Base-by-base conservation (phyloP, 2,797 vertebrate genomes). In the Cuculus canorus region DNA sequence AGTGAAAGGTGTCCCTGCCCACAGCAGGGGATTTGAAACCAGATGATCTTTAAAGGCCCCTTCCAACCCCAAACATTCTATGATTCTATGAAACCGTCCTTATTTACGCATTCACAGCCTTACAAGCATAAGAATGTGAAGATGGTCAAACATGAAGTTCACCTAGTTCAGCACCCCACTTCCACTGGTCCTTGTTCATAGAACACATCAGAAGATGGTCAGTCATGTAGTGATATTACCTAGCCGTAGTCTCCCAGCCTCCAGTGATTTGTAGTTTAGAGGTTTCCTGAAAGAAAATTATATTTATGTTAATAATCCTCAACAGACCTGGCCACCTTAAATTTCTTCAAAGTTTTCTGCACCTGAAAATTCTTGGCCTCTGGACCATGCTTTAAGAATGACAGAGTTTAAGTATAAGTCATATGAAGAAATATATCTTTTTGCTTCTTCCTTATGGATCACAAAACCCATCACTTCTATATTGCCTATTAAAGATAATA, bases 21-120 rank as follows among this genome's bases (percentile, higher is more conserved):
- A 8, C 1, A 5, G 39, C 5, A 63, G 21, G 5, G 1, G 7
- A 4, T 2, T 1, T 48, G 32, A 48, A 39, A 60, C 18, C 21
- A 27, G 7, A 9, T 35, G 7, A 17, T 6, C 13, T 22, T 53
- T 17, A 45, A 53, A 15, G 13, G 3, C 41, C 6, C 8, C 8
- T 47, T 65, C 37, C 1, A 5, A 59, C 37, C 3, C 4, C 43
- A 85, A 9, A 9, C 5, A 5, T 33, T 48, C 41, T 43, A 2
- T 53, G 37, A 30, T 57, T 71, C 68, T 68, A 2, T 41, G 13
- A 50, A 69, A 7, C 8, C 14, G 66, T 61, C 14, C 13, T 54
- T 35, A 5, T 61, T 47, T 60, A 56, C 28, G 39, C 28, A 64
- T 45, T 57, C 64, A 70, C 17, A 76, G 16, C 5, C 16, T 30